Evolutionary conservation across 1,140 invertebrate species (phyloP).

Genomic region (Phymorhynchus buccinoides): DNA sequence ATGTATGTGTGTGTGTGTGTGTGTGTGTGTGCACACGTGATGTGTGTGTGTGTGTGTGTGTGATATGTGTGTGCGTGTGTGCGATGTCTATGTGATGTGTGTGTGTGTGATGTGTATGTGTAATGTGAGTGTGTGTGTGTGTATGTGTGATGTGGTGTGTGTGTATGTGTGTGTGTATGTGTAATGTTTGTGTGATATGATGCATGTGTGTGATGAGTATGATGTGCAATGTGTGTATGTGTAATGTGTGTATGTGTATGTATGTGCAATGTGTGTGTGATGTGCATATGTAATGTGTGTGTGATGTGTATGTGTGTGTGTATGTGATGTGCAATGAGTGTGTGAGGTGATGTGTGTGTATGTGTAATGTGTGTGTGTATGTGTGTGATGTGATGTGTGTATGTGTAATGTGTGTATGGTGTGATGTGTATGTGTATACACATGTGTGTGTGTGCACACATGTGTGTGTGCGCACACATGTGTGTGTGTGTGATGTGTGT

Average conservation of each 20-base stretch:
- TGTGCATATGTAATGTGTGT: not conserved
- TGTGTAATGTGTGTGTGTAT: not conserved
- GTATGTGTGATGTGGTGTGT: not conserved
- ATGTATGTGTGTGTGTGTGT: too few species aligned
- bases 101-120: not conserved
- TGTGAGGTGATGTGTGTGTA: not conserved
- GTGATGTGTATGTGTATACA: not conserved
- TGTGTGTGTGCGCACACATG: not conserved
- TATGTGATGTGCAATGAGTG: not conserved
- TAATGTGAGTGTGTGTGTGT: not conserved
- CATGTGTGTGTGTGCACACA: not conserved
- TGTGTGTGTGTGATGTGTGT: too few species aligned
- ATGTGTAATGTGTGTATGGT: not conserved
- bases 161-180: not conserved
- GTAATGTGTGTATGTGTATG: not conserved
- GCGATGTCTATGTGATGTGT: too few species aligned
- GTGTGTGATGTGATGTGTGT: not conserved
- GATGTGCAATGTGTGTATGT: not conserved
- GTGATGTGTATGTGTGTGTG: not conserved
- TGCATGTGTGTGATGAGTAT: not conserved
- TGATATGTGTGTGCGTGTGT: not conserved
- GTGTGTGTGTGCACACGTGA: too few species aligned
- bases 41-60: not conserved
- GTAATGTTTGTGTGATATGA: not conserved
- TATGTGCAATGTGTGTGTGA: not conserved